phyloP scores from a whole-genome alignment of 2,113 vertebrate genomes.

The Dipodomys spectabilis region DNA sequence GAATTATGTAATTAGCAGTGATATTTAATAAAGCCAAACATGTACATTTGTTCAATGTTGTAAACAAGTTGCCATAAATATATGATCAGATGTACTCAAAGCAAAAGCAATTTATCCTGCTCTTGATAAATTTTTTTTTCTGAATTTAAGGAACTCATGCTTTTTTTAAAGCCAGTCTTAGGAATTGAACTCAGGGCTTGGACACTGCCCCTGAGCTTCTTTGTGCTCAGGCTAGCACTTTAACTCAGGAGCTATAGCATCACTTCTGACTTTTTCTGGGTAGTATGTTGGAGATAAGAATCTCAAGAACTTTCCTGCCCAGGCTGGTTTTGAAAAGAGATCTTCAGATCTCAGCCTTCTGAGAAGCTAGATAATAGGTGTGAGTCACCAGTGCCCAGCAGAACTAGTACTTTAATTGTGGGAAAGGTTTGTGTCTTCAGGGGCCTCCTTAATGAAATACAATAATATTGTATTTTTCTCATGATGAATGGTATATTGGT shows the following conservation, averaged over 20 bases:
- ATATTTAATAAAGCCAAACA: constrained; percentile 16
- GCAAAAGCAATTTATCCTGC: background rate
- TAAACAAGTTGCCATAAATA: background rate
- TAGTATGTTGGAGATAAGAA: too few relatives aligned
- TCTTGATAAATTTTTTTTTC: background rate
- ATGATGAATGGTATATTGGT: background rate
- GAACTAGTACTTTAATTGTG: background rate
- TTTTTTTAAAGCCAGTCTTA: too few relatives aligned
- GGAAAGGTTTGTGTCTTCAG: background rate
- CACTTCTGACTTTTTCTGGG: too few relatives aligned
- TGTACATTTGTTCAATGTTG: background rate
- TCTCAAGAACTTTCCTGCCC: too few relatives aligned
- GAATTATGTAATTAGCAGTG: background rate
- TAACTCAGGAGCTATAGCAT: too few relatives aligned
- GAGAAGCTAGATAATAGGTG: too few relatives aligned
- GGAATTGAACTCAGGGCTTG: too few relatives aligned
- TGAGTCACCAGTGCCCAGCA: too few relatives aligned
- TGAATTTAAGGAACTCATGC: background rate
- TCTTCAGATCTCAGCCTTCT: too few relatives aligned
- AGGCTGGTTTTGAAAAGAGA: too few relatives aligned
- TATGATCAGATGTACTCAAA: background rate
- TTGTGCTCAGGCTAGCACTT: too few relatives aligned
- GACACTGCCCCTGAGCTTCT: too few relatives aligned
- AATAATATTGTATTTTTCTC: background rate
- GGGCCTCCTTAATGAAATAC: background rate